A percentile compares a stretch with the other conserved stretches of the same genome.
phyloP scores from a whole-genome alignment of 2,113 vertebrate genomes.

The Ictidomys tridecemlineatus region DNA sequence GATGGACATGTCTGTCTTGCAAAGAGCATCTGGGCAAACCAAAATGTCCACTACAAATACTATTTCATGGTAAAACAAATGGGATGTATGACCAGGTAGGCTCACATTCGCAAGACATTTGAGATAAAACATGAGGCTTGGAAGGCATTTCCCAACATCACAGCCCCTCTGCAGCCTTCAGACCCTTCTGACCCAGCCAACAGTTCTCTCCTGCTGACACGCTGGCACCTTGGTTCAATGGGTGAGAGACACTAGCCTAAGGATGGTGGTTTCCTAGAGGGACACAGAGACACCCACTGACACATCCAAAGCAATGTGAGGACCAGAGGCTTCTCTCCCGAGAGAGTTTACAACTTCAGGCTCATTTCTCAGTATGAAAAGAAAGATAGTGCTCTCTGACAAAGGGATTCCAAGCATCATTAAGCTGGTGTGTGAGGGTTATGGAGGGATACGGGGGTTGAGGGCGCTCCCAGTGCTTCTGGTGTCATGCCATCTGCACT shows the following conservation, averaged over 20 bases:
- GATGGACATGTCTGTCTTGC: background rate
- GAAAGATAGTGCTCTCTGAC: background rate
- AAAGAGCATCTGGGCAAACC: background rate
- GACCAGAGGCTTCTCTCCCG: background rate
- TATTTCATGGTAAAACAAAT: background rate
- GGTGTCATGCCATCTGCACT: background rate
- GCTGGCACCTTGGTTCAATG: accelerated
- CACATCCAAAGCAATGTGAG: background rate
- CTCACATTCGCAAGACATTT: background rate
- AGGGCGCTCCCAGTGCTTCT: conserved; percentile 8
- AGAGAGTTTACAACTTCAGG: background rate
- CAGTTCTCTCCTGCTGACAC: accelerated
- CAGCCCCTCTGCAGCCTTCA: background rate
- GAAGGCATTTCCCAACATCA: background rate
- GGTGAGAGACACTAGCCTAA: background rate
- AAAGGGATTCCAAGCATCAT: conserved; percentile 70
- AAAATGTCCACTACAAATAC: background rate
- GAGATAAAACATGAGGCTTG: background rate
- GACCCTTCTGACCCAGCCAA: background rate
- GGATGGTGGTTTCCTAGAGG: background rate
- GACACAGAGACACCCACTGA: background rate
- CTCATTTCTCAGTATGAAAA: conserved; percentile 53
- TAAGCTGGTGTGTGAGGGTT: conserved; percentile 18
- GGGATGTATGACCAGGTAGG: background rate
- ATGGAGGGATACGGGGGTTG: background rate